phyloP scores from a whole-genome alignment of 2,797 vertebrate species.

The Melopsittacus undulatus region DNA sequence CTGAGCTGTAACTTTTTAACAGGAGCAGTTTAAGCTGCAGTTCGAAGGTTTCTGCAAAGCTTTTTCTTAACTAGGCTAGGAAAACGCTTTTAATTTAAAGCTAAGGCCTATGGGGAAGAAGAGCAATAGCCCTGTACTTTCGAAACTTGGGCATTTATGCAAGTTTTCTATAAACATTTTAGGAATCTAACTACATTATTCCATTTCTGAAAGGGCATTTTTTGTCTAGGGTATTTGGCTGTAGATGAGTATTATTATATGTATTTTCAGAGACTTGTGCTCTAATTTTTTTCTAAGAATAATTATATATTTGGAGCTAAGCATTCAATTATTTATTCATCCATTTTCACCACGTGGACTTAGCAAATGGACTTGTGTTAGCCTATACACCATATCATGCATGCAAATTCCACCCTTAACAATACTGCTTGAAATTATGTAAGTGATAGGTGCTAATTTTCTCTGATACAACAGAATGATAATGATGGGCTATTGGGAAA shows the following conservation, averaged over 20 bases:
- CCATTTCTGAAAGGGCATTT: constrained; percentile 16
- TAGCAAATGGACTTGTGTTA: constrained; percentile 60
- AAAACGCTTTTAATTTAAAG: not conserved
- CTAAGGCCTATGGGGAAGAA: not conserved
- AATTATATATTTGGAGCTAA: constrained; percentile 61
- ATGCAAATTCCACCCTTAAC: constrained; percentile 63
- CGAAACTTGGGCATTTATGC: not conserved
- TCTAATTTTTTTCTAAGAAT: constrained; percentile 43
- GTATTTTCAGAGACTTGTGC: constrained; percentile 31
- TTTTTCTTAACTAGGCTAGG: not conserved
- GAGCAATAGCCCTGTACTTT: not conserved
- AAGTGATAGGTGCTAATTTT: constrained; percentile 70
- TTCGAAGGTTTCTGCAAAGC: constrained; percentile 15
- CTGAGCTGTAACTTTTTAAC: not conserved
- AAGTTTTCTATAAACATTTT: constrained; percentile 29
- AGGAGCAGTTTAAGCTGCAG: not conserved
- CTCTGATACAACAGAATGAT: constrained; percentile 64
- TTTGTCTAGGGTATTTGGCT: constrained; percentile 29
- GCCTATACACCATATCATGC: constrained; percentile 45
- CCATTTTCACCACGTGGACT: constrained; percentile 42
- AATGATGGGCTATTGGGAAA: constrained; percentile 49
- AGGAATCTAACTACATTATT: not conserved
- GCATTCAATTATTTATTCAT: constrained; percentile 67
- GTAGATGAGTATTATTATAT: constrained; percentile 49
- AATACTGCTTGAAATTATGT: constrained; percentile 63